Percentiles rank a stretch among this genome's conserved stretches.
Conservation (phyloP, 1,140 invertebrate species). For the Drosophila setifemur region DNA sequence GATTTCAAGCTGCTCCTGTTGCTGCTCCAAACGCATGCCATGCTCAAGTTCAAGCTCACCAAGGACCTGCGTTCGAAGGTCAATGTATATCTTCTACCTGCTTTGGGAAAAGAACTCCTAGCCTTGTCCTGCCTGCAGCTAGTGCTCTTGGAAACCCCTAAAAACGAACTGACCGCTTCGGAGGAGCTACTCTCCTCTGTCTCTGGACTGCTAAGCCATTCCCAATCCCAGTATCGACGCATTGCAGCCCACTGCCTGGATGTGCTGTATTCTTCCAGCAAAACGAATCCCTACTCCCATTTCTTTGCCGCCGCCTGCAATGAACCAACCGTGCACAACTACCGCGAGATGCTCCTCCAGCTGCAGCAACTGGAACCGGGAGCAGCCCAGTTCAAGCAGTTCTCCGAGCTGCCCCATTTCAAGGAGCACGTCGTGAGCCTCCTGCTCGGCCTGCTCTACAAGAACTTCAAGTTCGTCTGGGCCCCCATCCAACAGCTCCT, state of each 20-base stretch:
- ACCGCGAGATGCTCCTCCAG: constrained; percentile 89
- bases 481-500: constrained; percentile 90
- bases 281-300: constrained; percentile 84
- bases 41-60: constrained; percentile 53
- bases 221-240: constrained; percentile 40
- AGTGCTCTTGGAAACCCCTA: constrained; percentile 10
- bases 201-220: constrained; percentile 31
- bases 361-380: constrained; percentile 88
- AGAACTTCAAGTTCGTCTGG: constrained; percentile 95
- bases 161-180: constrained; percentile 7
- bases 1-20: constrained; percentile 41
- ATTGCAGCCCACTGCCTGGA: constrained; percentile 65
- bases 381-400: constrained; percentile 84
- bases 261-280: constrained; percentile 10
- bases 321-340: constrained; percentile 87
- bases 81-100: constrained; percentile 3
- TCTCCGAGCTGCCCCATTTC: constrained; percentile 84
- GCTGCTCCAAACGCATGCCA: constrained; percentile 52
- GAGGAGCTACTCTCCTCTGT: constrained; percentile 2
- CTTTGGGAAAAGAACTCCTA: constrained; percentile 20
- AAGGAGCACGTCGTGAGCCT: constrained; percentile 88
- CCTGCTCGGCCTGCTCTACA: constrained; percentile 91
- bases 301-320: constrained; percentile 88
- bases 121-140: constrained; percentile 56
- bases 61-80: constrained; percentile 4